Evolutionary conservation across 1,140 invertebrate species (phyloP), one percentile per base, ranked within the genome.

Genomic region (Eumaeus atala): DNA sequence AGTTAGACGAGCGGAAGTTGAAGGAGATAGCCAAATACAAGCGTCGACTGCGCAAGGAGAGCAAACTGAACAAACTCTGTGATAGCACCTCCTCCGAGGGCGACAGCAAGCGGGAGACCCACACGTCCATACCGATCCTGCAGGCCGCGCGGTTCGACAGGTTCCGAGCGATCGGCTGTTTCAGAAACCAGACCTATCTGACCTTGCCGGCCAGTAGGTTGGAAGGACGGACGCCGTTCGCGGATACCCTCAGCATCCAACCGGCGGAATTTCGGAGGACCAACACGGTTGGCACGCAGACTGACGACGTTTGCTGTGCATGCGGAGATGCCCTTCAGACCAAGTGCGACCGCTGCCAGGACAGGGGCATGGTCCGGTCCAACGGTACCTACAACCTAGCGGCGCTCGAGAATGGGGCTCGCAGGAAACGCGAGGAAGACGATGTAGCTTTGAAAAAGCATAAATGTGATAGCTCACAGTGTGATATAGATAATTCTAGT

Each of bases 401-500:
- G 1, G 66, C 70, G 0, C 21, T 77, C 16, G 71, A 74, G 40
- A 74, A 67, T 37, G 71, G 70, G 6, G 74, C 67, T 10, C 51
- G 73, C 3, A 53, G 76, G 18, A 77, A 81, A 59, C 63, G 66
- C 38, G 74, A 77, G 49, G 72, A 74, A 1, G 72, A 80, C 36
- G 67, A 71, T 1, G 76, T 73, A 16, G 50, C 62, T 51, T 59
- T 74, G 36, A 84, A 81, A 61, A 86, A 83, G 77, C 82, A 72
- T 64, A 87, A 87, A 83, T 88, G 87, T 88, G 87, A 88, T 88
- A 87, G 67, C 69, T 62, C 70, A 72, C 72, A 62, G 71, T 84
- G 83, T 87, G 84, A 87, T 88, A 80, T 70, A 70, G 61, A 63
- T 78, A 73, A 64, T 67, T 59, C 59, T 78, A 77, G 68, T 67